Evolutionary conservation across 2,113 vertebrate species (phyloP).

Genomic region (Alces alces): DNA sequence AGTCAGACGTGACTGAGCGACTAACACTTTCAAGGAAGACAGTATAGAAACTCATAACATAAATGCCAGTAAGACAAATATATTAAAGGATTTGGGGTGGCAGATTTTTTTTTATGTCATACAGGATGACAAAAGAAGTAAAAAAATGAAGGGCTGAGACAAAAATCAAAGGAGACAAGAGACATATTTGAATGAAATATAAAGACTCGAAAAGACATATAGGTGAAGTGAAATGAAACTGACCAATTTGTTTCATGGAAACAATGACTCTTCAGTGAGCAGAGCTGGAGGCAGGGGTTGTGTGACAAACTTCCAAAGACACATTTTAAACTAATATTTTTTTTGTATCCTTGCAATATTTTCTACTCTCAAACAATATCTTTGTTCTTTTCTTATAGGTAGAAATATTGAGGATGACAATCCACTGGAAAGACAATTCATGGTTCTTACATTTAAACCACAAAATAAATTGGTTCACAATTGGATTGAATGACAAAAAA

Average conservation of each 20-base stretch:
- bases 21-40: neutral
- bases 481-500: slow-evolving; percentile 3
- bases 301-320: neutral
- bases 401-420: neutral
- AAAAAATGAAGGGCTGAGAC: neutral
- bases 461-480: slow-evolving; percentile 1
- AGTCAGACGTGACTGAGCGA: neutral
- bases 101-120: neutral
- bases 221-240: slow-evolving; percentile 4
- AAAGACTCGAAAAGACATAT: neutral
- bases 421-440: neutral
- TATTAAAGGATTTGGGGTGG: neutral
- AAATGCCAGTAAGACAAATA: slow-evolving; percentile 32
- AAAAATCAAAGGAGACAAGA: slow-evolving; percentile 40
- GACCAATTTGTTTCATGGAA: slow-evolving; percentile 16
- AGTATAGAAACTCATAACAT: neutral
- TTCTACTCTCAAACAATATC: slow-evolving; percentile 23
- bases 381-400: neutral
- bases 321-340: neutral
- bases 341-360: neutral
- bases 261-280: neutral
- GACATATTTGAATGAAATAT: slow-evolving; percentile 40
- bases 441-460: neutral
- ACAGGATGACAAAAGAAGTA: neutral
- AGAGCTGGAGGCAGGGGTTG: neutral